phyloP scores from a whole-genome alignment of 2,113 vertebrate species.

The Varanus salvator region DNA sequence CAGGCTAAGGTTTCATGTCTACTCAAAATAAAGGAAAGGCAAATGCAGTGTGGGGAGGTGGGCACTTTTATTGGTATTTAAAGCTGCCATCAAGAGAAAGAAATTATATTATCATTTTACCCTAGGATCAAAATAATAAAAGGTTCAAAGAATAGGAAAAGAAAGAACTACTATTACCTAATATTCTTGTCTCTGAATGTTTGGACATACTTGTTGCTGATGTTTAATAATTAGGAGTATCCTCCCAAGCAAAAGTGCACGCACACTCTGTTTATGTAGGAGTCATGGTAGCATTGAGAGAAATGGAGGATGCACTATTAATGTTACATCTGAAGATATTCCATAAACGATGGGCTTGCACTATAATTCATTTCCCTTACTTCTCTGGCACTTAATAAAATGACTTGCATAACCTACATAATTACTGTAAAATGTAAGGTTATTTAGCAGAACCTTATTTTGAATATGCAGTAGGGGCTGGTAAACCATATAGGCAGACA shows the following conservation, averaged over 20 bases:
- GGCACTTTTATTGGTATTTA: not conserved
- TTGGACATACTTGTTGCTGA: slow-evolving; percentile 25
- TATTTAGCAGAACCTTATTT: not conserved
- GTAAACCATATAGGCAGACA: not conserved
- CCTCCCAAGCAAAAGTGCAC: not conserved
- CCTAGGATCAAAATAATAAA: slow-evolving; percentile 56
- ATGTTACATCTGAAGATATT: not conserved
- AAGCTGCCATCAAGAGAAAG: slow-evolving; percentile 15
- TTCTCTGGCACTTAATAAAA: slow-evolving; percentile 18
- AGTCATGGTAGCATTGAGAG: not conserved
- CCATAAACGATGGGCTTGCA: not conserved
- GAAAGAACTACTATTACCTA: not conserved
- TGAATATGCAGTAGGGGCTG: not conserved
- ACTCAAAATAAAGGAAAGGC: slow-evolving; percentile 48
- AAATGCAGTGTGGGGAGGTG: slow-evolving; percentile 16
- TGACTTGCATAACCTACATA: slow-evolving; percentile 18
- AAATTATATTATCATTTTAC: slow-evolving; percentile 38
- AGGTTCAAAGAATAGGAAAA: slow-evolving; percentile 42
- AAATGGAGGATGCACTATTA: not conserved
- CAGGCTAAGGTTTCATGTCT: slow-evolving; percentile 54
- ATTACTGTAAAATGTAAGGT: not conserved
- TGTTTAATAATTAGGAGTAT: not conserved
- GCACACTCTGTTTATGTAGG: not conserved
- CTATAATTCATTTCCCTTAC: slow-evolving; percentile 11
- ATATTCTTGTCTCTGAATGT: slow-evolving; percentile 31